Evolutionary conservation across 2,888 invertebrate genomes (phyloP), one percentile per base, ranked within the genome.

Genomic region (Morpho deidamia): DNA sequence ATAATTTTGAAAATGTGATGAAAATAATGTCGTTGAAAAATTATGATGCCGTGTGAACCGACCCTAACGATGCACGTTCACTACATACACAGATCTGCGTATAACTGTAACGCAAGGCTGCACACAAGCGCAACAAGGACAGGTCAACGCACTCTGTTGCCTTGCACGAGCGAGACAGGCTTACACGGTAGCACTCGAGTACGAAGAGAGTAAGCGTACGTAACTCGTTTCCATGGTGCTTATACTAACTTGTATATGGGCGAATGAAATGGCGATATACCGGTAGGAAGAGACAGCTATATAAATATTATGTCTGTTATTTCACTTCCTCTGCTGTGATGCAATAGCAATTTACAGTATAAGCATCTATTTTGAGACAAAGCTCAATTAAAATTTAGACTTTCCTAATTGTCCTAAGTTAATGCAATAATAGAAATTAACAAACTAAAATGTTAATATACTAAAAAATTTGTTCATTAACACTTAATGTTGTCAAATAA

Each of bases 131-230:
- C 69, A 89, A 79, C 89, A 89, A 89, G 89, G 89, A 89, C 89
- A 89, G 89, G 88, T 89, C 89, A 88, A 86, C 81, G 88, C 81
- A 83, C 89, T 86, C 81, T 63, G 82, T 88, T 87, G 87, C 89
- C 89, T 89, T 89, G 88, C 82, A 76, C 75, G 79, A 83, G 71
- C 70, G 78, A 71, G 72, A 73, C 66, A 59, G 71, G 69, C 50
- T 70, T 76, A 87, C 69, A 71, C 66, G 55, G 59, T 55, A 59
- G 51, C 59, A 49, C 52, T 40, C 58, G 68, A 48, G 79, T 58
- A 70, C 62, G 70, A 88, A 65, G 61, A 72, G 72, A 71, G 73
- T 59, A 63, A 66, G 55, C 59, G 67, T 57, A 73, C 42, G 55
- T 69, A 61, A 42, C 65, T 59, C 67, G 70, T 66, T 78, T 78